phyloP scores from a whole-genome alignment of 2,113 vertebrate genomes.

The Lepus timidus region DNA sequence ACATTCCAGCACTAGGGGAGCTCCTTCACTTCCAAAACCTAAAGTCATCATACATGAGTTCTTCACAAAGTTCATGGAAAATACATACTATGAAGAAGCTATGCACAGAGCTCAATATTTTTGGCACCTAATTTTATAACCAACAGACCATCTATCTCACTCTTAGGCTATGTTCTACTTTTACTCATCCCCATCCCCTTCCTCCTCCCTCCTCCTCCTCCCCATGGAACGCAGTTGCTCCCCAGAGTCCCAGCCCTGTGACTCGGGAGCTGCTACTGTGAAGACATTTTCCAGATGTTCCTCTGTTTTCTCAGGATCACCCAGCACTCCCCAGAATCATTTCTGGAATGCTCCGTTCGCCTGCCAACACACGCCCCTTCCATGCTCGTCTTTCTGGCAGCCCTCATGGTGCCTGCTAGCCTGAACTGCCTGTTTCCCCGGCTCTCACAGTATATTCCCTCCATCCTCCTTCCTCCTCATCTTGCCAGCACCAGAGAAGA shows the following conservation, averaged over 20 bases:
- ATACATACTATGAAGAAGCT: no score
- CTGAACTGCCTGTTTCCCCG: background rate
- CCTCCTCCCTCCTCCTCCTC: no score
- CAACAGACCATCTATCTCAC: background rate
- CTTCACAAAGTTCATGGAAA: no score
- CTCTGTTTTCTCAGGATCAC: background rate
- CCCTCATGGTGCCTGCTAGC: background rate
- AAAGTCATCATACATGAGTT: background rate
- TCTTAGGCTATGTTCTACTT: background rate
- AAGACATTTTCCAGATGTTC: background rate
- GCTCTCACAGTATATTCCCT: background rate
- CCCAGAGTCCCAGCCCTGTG: background rate
- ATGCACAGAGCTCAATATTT: no score
- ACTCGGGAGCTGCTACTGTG: background rate
- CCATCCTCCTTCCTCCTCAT: background rate
- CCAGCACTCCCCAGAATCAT: background rate
- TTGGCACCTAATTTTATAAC: background rate
- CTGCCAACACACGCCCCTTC: background rate
- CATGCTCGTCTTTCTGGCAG: background rate
- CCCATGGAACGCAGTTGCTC: no score
- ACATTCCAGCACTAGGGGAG: background rate
- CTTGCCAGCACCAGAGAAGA: background rate
- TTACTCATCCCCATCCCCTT: accelerated
- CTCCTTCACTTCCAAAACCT: background rate
- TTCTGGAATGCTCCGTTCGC: background rate